Evolutionary conservation across 2,888 invertebrate species (phyloP), one percentile per base, ranked within the genome.

Genomic region (Ichneumoninae sp.): DNA sequence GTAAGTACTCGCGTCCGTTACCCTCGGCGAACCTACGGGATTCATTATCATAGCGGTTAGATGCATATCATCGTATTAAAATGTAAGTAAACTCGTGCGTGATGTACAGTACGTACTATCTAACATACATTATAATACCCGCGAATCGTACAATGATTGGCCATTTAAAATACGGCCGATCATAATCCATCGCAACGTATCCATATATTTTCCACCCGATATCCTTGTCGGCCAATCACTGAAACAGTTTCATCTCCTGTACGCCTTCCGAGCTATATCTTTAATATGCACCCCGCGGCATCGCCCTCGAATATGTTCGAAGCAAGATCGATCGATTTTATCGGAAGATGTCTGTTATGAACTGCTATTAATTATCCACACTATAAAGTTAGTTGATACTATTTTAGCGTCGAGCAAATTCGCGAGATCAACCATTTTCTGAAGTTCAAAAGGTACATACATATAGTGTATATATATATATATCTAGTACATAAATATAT

Each of bases 1-100:
- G 60, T 60, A 77, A 77, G 77, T 77, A 77, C 69, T 69, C 69
- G 50, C 69, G 77, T 77, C 77, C 77, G 77, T 77, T 77, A 77
- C 77, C 44, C 57, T 77, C 77, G 69, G 60, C 44, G 44, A 33
- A 68, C 68, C 69, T 47, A 57, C 77, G 30, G 69, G 77, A 77
- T 77, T 77, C 77, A 77, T 77, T 69, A 77, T 77, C 77, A 77
- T 77, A 77, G 77, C 77, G 68, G 77, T 69, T 77, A 69, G 77
- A 77, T 77, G 77, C 60, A 69, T 68, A 77, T 69, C 77, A 22
- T 47, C 50, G 30, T 50, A 77, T 77, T 77, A 77, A 77, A 69
- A 77, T 77, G 69, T 69, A 77, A 26, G 33, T 19, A 57, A n/a
- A 6, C 68, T 47, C 68, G 44, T 68, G 68, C 47, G 19, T 47